Base-by-base conservation (phyloP, 2,113 vertebrate genomes). In the Chamaea fasciata region DNA sequence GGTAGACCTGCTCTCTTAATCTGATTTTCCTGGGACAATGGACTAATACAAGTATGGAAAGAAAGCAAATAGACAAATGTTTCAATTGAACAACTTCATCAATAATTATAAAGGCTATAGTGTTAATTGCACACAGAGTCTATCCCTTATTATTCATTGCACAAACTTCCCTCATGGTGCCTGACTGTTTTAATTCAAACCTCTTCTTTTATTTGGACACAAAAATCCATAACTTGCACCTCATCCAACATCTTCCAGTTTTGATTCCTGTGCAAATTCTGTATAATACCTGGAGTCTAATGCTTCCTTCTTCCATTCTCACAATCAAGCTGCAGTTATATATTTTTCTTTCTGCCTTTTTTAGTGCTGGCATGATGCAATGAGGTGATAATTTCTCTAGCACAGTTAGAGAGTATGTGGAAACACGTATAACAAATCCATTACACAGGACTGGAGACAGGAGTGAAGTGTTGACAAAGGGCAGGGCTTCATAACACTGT, bases 401-500 rank as follows among this genome's bases (percentile, higher is more conserved):
- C 84, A 69, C 75, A 33, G 91, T 92, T 96, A 80, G 85, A 59
- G 92, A 53, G 56, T 96, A 22, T 95, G 94, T 96, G 93, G 92
- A 91, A 92, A 95, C 94, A 96, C 1, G 15, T 95, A 91, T 57
- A 94, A 94, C 90, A 94, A 96, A 94, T 90, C 83, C 86, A 94
- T 96, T 90, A 92, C 47, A 71, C 60, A 64, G 94, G 23, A 64
- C 3, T 83, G 91, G 78, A 91, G 90, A 95, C 92, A 73, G 94
- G 87, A 41, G 65, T 78, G 91, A 93, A 94, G 64, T 97, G 96
- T 98, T 98, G 97, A 97, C 92, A 96, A 92, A 98, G 95, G 97
- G 96, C 77, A 97, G 92, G 96, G 96, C 94, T 92, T 93, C 93
- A 76, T 14, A 44, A 92, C 94, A 95, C 42, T 86, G 83, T 96